Conservation (phyloP, 2,797 vertebrate species). For the Falco berigora region DNA sequence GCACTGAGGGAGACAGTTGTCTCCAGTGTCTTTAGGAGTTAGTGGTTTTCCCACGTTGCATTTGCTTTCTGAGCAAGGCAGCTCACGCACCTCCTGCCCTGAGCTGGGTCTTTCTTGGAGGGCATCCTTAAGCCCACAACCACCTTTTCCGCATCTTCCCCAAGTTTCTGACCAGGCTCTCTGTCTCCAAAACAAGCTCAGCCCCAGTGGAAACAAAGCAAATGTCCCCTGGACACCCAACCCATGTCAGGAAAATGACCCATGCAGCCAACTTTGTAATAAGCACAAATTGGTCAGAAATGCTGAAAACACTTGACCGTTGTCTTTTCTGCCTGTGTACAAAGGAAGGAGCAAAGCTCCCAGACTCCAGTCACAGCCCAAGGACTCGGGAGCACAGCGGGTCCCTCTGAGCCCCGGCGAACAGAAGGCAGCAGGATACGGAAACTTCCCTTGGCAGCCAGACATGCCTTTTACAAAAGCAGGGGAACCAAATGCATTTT, state of each 20-base stretch:
- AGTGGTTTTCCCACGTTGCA: neutral
- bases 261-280: neutral
- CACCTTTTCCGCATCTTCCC: neutral
- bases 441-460: slow-evolving; percentile 57
- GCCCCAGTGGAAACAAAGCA: neutral
- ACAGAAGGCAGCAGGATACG: slow-evolving; percentile 45
- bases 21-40: neutral
- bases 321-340: neutral
- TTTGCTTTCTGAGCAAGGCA: neutral
- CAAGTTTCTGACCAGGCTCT: neutral
- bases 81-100: neutral
- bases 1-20: rapidly evolving
- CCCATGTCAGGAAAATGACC: neutral
- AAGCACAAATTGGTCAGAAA: neutral
- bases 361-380: neutral
- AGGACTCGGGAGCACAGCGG: neutral
- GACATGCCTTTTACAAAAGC: neutral
- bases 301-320: slow-evolving; percentile 6
- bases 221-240: slow-evolving; percentile 17
- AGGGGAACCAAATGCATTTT: slow-evolving; percentile 30
- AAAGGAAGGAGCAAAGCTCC: slow-evolving; percentile 31
- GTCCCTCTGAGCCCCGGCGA: neutral
- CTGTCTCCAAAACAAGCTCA: neutral
- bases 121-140: neutral
- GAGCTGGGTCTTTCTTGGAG: neutral